phyloP scores from a whole-genome alignment of 2,888 invertebrate species.

The Philereme vetulata region DNA sequence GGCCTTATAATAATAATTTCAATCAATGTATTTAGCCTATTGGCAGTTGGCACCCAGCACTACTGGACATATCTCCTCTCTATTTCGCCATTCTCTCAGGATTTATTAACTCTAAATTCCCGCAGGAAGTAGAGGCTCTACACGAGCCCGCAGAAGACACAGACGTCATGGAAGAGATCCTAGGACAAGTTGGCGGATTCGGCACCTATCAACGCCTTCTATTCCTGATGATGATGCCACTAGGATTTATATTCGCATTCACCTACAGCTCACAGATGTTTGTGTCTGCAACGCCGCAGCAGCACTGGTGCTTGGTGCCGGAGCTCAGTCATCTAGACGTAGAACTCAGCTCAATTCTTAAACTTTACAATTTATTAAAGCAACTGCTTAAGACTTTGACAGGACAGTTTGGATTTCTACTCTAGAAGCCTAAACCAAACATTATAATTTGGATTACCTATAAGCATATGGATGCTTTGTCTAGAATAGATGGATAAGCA shows the following conservation, averaged over 20 bases:
- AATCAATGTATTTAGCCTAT: too few species aligned
- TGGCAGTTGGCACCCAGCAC: too few species aligned
- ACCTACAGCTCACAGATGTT: conserved; percentile 61
- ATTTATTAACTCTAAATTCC: not conserved
- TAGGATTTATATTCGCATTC: conserved; percentile 53
- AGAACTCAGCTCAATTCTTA: conserved; percentile 45
- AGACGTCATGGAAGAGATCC: conserved; percentile 44
- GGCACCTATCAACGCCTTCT: conserved; percentile 44
- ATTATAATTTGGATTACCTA: too few species aligned
- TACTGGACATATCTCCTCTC: too few species aligned
- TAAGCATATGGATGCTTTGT: too few species aligned
- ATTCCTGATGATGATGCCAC: conserved; percentile 52
- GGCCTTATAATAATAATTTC: too few species aligned
- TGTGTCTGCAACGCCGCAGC: conserved; percentile 56
- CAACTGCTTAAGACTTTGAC: too few species aligned
- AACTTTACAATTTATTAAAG: not conserved
- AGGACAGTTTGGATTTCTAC: too few species aligned
- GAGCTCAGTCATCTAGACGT: conserved; percentile 50
- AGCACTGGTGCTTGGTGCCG: conserved; percentile 61
- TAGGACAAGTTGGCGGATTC: conserved; percentile 47
- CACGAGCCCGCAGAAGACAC: conserved; percentile 17
- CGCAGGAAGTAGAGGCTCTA: conserved; percentile 21
- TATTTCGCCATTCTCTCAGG: too few species aligned
- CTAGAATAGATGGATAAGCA: too few species aligned
- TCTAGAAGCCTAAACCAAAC: too few species aligned